Percentiles rank a stretch among this genome's conserved stretches.
Evolutionary conservation across 2,797 vertebrate species (phyloP).

Genomic region (Labroides dimidiatus): DNA sequence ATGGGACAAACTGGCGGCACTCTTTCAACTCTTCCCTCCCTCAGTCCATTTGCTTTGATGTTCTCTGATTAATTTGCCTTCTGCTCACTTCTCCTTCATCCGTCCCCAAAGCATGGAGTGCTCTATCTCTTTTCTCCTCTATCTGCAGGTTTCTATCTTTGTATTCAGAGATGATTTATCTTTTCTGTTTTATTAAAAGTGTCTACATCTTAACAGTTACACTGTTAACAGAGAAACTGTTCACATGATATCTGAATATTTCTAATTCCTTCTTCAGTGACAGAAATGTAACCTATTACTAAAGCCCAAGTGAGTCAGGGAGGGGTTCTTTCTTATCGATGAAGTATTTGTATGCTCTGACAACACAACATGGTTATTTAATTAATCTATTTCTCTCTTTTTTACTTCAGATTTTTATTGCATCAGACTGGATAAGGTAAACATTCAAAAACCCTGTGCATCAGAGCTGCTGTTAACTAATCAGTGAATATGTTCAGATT

Average conservation of each 20-base stretch:
- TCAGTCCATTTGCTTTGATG: conserved; percentile 77
- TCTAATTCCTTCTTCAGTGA: background rate
- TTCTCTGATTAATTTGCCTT: conserved; percentile 82
- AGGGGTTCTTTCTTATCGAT: too few relatives aligned
- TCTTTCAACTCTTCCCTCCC: conserved; percentile 77
- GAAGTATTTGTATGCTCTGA: too few relatives aligned
- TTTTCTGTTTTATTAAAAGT: background rate
- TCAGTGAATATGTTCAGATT: too few relatives aligned
- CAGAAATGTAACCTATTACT: too few relatives aligned
- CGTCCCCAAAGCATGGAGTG: conserved; percentile 41
- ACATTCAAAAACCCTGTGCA: too few relatives aligned
- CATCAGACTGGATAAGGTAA: too few relatives aligned
- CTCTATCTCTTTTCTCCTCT: conserved; percentile 33
- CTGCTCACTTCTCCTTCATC: conserved; percentile 63
- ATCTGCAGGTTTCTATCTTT: conserved; percentile 23
- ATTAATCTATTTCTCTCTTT: too few relatives aligned
- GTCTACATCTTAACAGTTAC: background rate
- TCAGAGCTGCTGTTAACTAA: too few relatives aligned
- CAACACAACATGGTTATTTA: too few relatives aligned
- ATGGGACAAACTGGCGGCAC: conserved; percentile 77
- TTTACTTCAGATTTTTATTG: too few relatives aligned
- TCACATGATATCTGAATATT: background rate
- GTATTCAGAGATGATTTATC: conserved; percentile 15
- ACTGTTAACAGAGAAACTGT: background rate
- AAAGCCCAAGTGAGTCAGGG: too few relatives aligned